These are phyloP conservation scores for Campopleginae sp. DNA, from an alignment of 2,888 invertebrate species.

Conservation along the genomic window DNA sequence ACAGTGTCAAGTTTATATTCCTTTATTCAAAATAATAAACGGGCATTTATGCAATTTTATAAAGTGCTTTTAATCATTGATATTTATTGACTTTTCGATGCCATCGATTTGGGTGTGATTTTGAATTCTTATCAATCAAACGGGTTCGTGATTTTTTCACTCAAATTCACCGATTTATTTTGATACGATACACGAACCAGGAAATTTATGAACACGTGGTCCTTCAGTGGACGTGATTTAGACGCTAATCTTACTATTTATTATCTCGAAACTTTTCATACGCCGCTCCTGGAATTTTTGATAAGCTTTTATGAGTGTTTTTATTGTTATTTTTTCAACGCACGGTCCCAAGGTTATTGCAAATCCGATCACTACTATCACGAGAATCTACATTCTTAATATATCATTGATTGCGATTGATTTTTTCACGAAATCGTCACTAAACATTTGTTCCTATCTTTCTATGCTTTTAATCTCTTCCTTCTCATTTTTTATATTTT, in stretches of 20 bases:
- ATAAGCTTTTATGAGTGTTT: neutral
- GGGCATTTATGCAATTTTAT: neutral
- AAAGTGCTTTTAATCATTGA: neutral
- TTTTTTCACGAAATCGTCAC: neutral
- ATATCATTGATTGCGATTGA: neutral
- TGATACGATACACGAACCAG: neutral
- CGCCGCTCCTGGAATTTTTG: neutral
- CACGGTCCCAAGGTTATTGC: neutral
- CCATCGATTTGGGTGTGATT: neutral
- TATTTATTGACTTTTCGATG: neutral
- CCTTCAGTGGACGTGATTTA: neutral
- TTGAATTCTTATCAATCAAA: neutral
- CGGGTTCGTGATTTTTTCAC: neutral
- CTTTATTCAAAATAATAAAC: neutral
- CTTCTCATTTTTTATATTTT: neutral
- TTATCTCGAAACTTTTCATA: neutral
- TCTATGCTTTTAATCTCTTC: neutral
- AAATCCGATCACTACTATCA: neutral
- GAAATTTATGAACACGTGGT: neutral
- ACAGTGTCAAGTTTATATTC: neutral
- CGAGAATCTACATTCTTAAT: conserved; percentile 5
- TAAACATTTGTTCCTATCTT: neutral
- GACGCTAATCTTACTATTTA: neutral
- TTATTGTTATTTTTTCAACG: neutral
- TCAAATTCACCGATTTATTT: neutral